These are phyloP conservation scores for Cydia splendana DNA, from an alignment of 1,140 invertebrate genomes.

Conservation along the genomic window DNA sequence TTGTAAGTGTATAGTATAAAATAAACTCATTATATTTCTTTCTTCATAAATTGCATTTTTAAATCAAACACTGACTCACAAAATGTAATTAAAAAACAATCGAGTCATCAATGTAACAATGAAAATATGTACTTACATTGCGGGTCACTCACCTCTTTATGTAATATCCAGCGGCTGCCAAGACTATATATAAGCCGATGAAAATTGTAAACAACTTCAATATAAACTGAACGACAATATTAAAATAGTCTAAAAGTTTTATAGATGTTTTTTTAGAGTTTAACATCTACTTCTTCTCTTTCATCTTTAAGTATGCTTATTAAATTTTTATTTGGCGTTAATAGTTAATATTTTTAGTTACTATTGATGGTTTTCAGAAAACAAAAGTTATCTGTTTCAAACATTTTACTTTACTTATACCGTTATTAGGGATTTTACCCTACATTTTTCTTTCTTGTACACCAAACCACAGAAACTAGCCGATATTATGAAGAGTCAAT, in stretches of 20 bases:
- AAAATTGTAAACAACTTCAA: conserved; percentile 19
- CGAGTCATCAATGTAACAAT: conserved; percentile 15
- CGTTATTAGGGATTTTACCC: neutral
- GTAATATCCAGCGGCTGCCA: conserved; percentile 23
- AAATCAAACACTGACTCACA: conserved; percentile 6
- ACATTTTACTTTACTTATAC: neutral
- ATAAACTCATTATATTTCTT: neutral
- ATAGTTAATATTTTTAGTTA: too few relatives aligned
- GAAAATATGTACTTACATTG: conserved; percentile 13
- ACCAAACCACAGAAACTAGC: neutral
- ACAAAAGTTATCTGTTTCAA: neutral
- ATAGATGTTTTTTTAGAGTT: neutral
- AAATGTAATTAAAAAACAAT: conserved; percentile 15
- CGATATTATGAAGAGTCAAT: conserved; percentile 11
- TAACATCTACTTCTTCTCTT: neutral
- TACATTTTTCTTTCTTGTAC: neutral
- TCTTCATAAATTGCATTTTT: neutral
- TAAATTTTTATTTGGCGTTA: too few relatives aligned
- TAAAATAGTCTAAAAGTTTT: conserved; percentile 1
- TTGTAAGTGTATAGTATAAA: too few relatives aligned
- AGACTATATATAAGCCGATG: conserved; percentile 27
- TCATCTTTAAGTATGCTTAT: neutral
- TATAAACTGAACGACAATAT: conserved; percentile 12
- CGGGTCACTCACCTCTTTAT: conserved; percentile 24
- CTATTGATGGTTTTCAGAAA: too few relatives aligned